Conservation (phyloP, 2,888 invertebrate genomes). For the Rhimphoctona megacephalus region DNA sequence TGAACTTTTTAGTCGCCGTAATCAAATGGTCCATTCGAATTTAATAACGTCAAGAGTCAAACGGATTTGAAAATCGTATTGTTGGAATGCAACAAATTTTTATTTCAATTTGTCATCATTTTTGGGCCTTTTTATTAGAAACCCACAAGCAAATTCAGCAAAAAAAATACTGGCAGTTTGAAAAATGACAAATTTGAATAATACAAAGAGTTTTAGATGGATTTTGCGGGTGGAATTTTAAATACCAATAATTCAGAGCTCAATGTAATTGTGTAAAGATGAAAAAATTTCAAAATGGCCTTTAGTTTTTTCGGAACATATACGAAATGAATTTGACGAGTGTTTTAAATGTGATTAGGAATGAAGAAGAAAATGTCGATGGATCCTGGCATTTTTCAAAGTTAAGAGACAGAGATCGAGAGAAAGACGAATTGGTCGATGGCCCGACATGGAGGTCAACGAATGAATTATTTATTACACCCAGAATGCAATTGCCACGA, state of each 20-base stretch:
- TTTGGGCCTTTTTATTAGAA: no score
- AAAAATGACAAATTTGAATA: neutral
- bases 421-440: neutral
- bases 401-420: neutral
- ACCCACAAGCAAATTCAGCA: no score
- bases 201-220: no score
- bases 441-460: slow-evolving; percentile 9
- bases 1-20: no score
- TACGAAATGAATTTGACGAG: neutral
- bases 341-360: neutral
- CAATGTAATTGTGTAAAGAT: no score
- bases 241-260: no score
- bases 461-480: slow-evolving; percentile 19
- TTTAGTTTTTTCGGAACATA: neutral
- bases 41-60: no score
- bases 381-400: slow-evolving; percentile 1
- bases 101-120: no score
- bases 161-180: neutral
- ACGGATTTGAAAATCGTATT: no score
- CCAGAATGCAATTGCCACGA: slow-evolving; percentile 80
- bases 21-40: no score
- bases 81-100: no score
- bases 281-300: neutral
- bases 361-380: neutral
- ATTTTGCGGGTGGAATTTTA: no score